Evolutionary conservation across 92 coral and sea anemone genomes (phyloP), one percentile per base, ranked within the genome.

Genomic region (Anthopleura xanthogrammica): DNA sequence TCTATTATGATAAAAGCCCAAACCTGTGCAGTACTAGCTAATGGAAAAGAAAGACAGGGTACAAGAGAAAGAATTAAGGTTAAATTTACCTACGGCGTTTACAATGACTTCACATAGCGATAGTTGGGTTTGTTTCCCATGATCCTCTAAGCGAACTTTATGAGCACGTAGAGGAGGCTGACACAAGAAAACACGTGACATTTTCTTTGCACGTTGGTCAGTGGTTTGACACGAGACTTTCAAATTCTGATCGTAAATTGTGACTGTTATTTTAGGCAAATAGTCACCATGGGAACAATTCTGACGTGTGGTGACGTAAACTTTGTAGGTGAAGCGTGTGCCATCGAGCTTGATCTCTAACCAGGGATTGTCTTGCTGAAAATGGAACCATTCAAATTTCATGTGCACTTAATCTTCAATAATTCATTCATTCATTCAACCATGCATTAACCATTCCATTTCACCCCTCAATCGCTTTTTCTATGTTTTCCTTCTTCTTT

Each of bases 291-390:
- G 42, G 42, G 74, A 68, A 68, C 74, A 68, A 13, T 68, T 68
- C 12, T 68, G 74, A 24, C 42, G 74, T 29, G 74, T 23, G 16
- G 74, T 29, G 41, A 68, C 74, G 16, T 68, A 68, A 22, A 68
- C 17, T 29, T 68, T 68, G 42, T 68, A 68, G 41, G 9, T n/a
- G 74, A 68, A 68, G 1, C 42, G 74, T 10, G 41, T 29, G 16
- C 74, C 74, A 68, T 29, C 1, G 16, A 68, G 74, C 74, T 68
- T 68, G 42, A 68, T 29, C 24, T 68, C 74, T 7, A 68, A 8
- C 74, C 74, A 68, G 41, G 74, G 74, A 68, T 68, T 68, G 40
- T 68, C 41, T 68, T 68, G 74, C 74, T 68, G 74, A 68, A 68
- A 68, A 68, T 62, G 29, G 19, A 62, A 60, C 1, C 68, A 13